Evolutionary conservation across 2,888 invertebrate genomes (phyloP), one percentile per base, ranked within the genome.

Genomic region (Sminthurinus aureus): DNA sequence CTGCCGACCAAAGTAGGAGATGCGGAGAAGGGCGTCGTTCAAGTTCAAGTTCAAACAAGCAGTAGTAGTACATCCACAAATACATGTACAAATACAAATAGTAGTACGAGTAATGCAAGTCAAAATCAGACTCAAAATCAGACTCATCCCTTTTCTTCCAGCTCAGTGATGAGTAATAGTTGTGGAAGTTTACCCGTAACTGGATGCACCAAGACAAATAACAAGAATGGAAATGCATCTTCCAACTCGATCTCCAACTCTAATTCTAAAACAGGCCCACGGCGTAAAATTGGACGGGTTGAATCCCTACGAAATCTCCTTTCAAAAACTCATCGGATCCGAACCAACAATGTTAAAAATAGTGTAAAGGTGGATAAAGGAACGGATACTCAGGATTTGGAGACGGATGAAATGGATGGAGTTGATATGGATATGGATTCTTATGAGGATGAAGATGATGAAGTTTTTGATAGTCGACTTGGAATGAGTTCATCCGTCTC

Each of bases 221-320:
- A 58, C 58, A 58, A 58, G 18, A 13, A 13, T 15, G 58, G 15
- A n/a, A 20, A 22, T 15, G 20, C 26, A 22, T 24, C n/a, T 9
- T 22, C 15, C 51, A 58, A 26, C 8, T 20, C 4, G 24, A 76
- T 11, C 11, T 51, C 52, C 20, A 52, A 18, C 9, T 51, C 76
- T n/a, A 58, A 20, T 2, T 20, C 76, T 13, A 38, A 22, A n/a
- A 58, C 58, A 12, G 13, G 20, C 13, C 73, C 80, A 50, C 66
- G 84, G 51, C 22, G 86, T 73, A 88, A 88, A 69, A 90, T 92
- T 64, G 91, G 92, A 12, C 90, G 93, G 66, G 92, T 92, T 20
- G 92, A 92, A 89, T 92, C 92, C 0, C 88, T 93, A 75, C 89
- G 92, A 85, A 92, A 92, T 89, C 89, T 92, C 71, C 91, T 92